Conservation (phyloP, 2,797 vertebrate species). For the Hapalemur alaotrensis region DNA sequence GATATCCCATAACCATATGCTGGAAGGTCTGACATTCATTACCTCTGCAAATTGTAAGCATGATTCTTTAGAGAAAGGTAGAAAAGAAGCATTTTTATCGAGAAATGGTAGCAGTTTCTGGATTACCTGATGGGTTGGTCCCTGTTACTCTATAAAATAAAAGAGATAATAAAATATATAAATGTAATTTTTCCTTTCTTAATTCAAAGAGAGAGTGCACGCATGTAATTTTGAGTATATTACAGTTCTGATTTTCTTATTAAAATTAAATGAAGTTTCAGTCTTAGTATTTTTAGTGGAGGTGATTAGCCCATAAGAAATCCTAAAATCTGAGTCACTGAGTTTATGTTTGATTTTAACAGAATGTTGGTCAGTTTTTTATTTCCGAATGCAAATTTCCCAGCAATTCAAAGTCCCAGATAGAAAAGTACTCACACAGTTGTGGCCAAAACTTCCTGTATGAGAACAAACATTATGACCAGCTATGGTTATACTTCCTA, state of each 20-base stretch:
- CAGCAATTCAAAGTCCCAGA: background rate
- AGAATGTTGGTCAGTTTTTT: background rate
- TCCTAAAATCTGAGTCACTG: background rate
- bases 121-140: constrained; percentile 60
- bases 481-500: constrained; percentile 52
- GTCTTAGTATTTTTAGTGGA: constrained; percentile 3
- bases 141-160: background rate
- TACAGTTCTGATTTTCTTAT: background rate
- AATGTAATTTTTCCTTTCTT: background rate
- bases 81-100: constrained; percentile 61
- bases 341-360: background rate
- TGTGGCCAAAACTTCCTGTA: constrained; percentile 66
- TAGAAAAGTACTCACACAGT: background rate
- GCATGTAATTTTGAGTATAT: background rate
- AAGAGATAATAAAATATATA: background rate
- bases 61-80: constrained; percentile 72
- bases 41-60: constrained; percentile 49
- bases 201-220: background rate
- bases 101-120: constrained; percentile 78
- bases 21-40: constrained; percentile 76
- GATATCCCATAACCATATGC: constrained; percentile 65
- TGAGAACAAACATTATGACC: background rate
- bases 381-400: background rate
- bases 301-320: background rate
- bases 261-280: background rate